A percentile compares a stretch with the other conserved stretches of the same genome.
Evolutionary conservation across 2,888 invertebrate genomes (phyloP).

Genomic region (Diaprepes abbreviatus): DNA sequence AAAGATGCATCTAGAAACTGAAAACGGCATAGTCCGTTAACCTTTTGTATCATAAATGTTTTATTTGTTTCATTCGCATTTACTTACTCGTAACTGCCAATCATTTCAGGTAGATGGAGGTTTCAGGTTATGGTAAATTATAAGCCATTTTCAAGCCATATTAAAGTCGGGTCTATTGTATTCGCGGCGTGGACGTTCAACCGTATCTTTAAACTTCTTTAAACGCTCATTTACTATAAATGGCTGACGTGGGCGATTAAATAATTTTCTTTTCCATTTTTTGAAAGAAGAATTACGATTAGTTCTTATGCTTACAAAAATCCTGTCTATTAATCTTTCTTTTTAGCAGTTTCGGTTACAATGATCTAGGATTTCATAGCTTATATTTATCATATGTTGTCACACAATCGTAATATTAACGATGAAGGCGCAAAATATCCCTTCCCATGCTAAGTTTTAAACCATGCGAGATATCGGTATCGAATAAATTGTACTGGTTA

Average conservation of each 20-base stretch:
- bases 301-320: neutral
- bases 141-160: slow-evolving; percentile 46
- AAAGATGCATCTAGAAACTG: neutral
- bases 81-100: slow-evolving; percentile 43
- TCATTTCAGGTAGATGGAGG: slow-evolving; percentile 48
- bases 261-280: neutral
- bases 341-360: no score
- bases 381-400: no score
- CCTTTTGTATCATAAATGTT: slow-evolving; percentile 43
- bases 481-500: no score
- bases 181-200: slow-evolving; percentile 31
- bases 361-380: no score
- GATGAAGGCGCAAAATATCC: no score
- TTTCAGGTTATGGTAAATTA: slow-evolving; percentile 48
- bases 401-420: no score
- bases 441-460: no score
- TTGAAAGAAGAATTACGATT: neutral
- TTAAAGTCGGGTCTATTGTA: slow-evolving; percentile 43
- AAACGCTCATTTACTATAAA: slow-evolving; percentile 15
- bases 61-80: slow-evolving; percentile 33
- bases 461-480: no score
- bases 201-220: slow-evolving; percentile 40
- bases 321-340: no score
- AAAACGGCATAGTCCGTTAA: slow-evolving; percentile 28
- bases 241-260: slow-evolving; percentile 7